Conservation (phyloP, 2,888 invertebrate species). For the Papilio protenor region DNA sequence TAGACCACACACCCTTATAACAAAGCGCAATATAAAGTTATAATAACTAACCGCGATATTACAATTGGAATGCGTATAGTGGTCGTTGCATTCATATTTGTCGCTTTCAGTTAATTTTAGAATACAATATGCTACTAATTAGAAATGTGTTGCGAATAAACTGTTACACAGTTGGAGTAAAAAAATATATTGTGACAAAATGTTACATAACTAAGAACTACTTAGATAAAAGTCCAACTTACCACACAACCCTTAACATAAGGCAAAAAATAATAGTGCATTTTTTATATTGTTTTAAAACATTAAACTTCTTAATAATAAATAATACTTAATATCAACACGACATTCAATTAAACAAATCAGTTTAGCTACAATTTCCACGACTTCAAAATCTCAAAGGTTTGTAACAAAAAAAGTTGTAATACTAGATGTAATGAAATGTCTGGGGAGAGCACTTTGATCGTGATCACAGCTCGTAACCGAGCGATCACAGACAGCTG, state of each 20-base stretch:
- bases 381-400: neutral
- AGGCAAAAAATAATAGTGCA: too few species aligned
- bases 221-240: neutral
- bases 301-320: too few species aligned
- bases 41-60: slow-evolving; percentile 5
- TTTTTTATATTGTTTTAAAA: too few species aligned
- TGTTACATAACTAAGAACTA: neutral
- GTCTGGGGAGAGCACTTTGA: slow-evolving; percentile 3
- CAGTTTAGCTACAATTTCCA: neutral
- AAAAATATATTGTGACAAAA: neutral
- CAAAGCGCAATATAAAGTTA: too few species aligned
- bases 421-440: slow-evolving; percentile 20
- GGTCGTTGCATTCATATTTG: slow-evolving; percentile 20
- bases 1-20: neutral
- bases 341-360: neutral
- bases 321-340: neutral
- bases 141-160: slow-evolving; percentile 19
- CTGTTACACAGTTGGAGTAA: neutral
- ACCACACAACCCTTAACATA: neutral
- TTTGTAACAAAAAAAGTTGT: neutral
- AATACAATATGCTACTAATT: slow-evolving; percentile 22
- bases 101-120: slow-evolving; percentile 17
- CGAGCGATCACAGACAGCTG: slow-evolving; percentile 33
- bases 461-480: slow-evolving; percentile 11
- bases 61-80: neutral